Base-by-base conservation (phyloP, 2,888 invertebrate species). In the Eristalis intricaria region DNA sequence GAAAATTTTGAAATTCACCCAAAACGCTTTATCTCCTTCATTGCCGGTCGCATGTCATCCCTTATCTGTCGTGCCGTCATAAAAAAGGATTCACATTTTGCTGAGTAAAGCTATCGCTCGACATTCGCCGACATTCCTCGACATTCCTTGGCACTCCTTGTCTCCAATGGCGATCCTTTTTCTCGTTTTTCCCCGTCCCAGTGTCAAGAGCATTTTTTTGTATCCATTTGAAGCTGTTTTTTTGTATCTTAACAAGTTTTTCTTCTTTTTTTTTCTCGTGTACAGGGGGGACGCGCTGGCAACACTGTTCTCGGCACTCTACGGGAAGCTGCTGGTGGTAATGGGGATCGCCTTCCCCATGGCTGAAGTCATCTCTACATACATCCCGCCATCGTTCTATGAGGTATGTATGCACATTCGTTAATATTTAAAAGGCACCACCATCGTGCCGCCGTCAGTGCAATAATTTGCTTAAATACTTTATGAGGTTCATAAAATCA, bases 321-420 rank as follows among this genome's bases (percentile, higher is more conserved):
- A 99, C 92, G 98, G 98, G 65, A 98, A 98, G 93, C 94, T 98
- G 71, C 94, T 99, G 90, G 98, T 98, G 60, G 98, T 98, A 65
- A 97, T 98, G 97, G 98, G 98, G 88, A 96, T 98, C 89, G 98
- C 98, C 19, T 98, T 99, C 93, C 98, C 98, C 71, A 96, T 99
- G 96, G 97, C 98, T 88, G 98, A 98, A 94, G 98, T 98, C 90
- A 98, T 98, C 92, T 98, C 98, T 63, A 97, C 97, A 26, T 97
- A 97, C 93, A 97, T 98, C 92, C 98, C 98, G 91, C 97, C 97
- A 89, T 97, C 97, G 38, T 98, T 97, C 93, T 98, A 98, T 93
- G 98, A 98, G 95, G 97, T 96, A 92, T 93, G 93, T 90, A 68
- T 58, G 22, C 43, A 26, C 64, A 35, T 40, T 4, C 11, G 35